phyloP scores from a whole-genome alignment of 1,140 invertebrate genomes.

The Macrosteles quadrilineatus region DNA sequence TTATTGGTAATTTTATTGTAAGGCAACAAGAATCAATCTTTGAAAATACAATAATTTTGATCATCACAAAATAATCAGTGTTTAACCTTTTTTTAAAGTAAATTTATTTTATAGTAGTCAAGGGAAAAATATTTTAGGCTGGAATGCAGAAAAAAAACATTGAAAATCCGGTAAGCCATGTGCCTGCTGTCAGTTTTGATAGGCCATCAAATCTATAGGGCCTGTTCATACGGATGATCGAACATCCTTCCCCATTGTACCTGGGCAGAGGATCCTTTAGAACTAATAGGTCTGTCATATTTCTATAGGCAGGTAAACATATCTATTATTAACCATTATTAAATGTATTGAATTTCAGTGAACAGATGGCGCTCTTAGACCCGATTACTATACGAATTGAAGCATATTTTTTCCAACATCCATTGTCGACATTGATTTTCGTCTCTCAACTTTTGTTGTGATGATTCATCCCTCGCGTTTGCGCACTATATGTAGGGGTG shows the following conservation, averaged over 20 bases:
- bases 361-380: constrained; percentile 14
- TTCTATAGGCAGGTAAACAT: constrained; percentile 26
- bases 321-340: constrained; percentile 23
- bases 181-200: constrained; percentile 18
- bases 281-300: constrained; percentile 20
- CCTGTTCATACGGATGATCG: constrained; percentile 16
- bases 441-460: neutral
- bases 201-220: constrained; percentile 1
- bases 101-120: too few species aligned
- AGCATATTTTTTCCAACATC: constrained; percentile 2
- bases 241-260: constrained; percentile 22
- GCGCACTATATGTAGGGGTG: constrained; percentile 17
- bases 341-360: constrained; percentile 24
- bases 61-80: too few species aligned
- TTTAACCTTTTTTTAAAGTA: too few species aligned
- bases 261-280: constrained; percentile 19
- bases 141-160: too few species aligned
- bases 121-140: too few species aligned
- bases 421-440: constrained; percentile 24
- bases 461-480: constrained; percentile 15
- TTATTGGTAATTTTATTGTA: too few species aligned
- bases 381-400: neutral
- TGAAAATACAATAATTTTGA: too few species aligned
- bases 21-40: too few species aligned
- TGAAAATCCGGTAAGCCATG: neutral